These are phyloP conservation scores for Calephelis virginiensis DNA, from an alignment of 1,140 invertebrate genomes.

Conservation along the genomic window DNA sequence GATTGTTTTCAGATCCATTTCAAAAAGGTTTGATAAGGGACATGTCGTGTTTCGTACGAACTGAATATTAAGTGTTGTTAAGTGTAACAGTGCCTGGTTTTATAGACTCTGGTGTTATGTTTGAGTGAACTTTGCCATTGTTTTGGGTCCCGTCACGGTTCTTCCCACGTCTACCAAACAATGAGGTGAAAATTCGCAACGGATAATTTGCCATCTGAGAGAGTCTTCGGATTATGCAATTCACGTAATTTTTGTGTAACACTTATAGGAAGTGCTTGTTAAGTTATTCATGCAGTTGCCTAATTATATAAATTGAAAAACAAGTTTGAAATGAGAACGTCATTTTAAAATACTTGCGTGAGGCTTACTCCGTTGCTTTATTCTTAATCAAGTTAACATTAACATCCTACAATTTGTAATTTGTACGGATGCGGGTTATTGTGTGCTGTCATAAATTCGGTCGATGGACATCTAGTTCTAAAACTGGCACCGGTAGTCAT, in stretches of 20 bases:
- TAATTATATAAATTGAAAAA: constrained; percentile 3
- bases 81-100: constrained; percentile 51
- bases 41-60: constrained; percentile 36
- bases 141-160: constrained; percentile 60
- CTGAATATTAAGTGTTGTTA: constrained; percentile 54
- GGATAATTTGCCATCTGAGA: constrained; percentile 57
- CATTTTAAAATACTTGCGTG: too few species aligned
- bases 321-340: too few species aligned
- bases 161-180: constrained; percentile 62
- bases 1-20: constrained; percentile 1
- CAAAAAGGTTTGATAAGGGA: not conserved
- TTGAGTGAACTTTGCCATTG: constrained; percentile 74
- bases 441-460: too few species aligned
- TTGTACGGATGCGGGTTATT: too few species aligned
- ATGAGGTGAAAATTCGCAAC: constrained; percentile 72
- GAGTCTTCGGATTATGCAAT: constrained; percentile 23
- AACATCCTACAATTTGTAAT: too few species aligned
- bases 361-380: too few species aligned
- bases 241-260: constrained; percentile 11
- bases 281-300: constrained; percentile 2
- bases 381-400: too few species aligned
- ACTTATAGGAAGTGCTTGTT: constrained; percentile 7
- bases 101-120: constrained; percentile 76
- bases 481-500: too few species aligned
- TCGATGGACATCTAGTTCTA: too few species aligned